These are phyloP conservation scores for Megathymus violae DNA, from an alignment of 1,140 invertebrate genomes.

Conservation along the genomic window DNA sequence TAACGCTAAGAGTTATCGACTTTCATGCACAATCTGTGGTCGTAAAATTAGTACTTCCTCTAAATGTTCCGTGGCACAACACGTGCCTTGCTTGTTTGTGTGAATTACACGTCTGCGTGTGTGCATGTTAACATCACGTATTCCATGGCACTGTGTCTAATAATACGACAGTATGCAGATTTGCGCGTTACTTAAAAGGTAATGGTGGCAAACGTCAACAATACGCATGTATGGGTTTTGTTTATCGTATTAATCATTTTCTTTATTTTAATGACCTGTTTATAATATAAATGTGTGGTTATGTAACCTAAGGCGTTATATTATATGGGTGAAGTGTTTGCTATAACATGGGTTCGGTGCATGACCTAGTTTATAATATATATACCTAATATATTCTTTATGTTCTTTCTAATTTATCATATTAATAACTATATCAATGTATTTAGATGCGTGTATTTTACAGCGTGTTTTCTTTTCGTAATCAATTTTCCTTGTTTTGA, in stretches of 20 bases:
- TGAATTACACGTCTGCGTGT: background rate
- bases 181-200: constrained; percentile 2
- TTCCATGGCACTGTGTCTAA: constrained; percentile 3
- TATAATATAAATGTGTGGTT: background rate
- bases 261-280: background rate
- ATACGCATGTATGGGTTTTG: background rate
- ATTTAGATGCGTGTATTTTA: too few relatives aligned
- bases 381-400: too few relatives aligned
- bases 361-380: background rate
- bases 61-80: constrained; percentile 15
- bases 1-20: constrained; percentile 20
- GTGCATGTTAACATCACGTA: constrained; percentile 13
- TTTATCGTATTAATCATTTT: background rate
- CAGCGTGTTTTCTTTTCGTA: too few relatives aligned
- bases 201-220: background rate
- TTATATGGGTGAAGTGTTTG: background rate
- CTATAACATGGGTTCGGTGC: background rate
- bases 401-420: too few relatives aligned
- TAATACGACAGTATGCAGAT: constrained; percentile 8
- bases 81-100: constrained; percentile 5
- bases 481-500: too few relatives aligned
- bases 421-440: too few relatives aligned
- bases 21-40: constrained; percentile 27
- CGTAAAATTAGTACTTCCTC: constrained; percentile 28
- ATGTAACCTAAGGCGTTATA: background rate